Conservation (phyloP, 2,888 invertebrate genomes). For the Drosophila pegasa region DNA sequence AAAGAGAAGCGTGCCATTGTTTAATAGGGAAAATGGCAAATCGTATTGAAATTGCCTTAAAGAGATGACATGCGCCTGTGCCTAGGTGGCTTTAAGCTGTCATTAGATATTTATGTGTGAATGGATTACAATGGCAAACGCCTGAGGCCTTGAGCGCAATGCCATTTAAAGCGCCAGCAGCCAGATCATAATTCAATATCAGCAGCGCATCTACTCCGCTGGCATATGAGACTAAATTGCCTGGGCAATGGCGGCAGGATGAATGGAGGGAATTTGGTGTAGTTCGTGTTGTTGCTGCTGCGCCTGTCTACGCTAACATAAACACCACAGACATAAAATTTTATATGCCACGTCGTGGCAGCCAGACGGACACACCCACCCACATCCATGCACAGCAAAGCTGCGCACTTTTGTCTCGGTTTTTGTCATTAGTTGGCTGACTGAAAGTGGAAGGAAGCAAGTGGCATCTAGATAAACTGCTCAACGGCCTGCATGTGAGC, state of each 20-base stretch:
- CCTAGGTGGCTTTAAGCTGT: conserved; percentile 46
- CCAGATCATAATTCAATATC: conserved; percentile 77
- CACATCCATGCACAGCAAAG: conserved; percentile 5
- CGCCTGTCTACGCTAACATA: conserved; percentile 59
- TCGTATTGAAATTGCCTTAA: neutral
- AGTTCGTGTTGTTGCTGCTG: conserved; percentile 41
- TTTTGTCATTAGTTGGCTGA: conserved; percentile 74
- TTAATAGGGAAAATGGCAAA: conserved; percentile 3
- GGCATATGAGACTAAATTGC: conserved; percentile 75
- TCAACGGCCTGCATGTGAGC: conserved; percentile 73
- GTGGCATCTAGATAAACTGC: conserved; percentile 73
- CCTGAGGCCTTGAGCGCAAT: conserved; percentile 7
- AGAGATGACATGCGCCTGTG: conserved; percentile 25
- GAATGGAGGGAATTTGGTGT: conserved; percentile 23
- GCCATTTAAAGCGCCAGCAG: conserved; percentile 61
- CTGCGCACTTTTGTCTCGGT: conserved; percentile 71
- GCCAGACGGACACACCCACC: conserved; percentile 30
- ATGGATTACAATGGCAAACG: conserved; percentile 22
- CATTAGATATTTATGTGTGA: conserved; percentile 56
- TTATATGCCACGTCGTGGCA: conserved; percentile 64
- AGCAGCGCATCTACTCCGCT: conserved; percentile 58
- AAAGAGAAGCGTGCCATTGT: neutral
- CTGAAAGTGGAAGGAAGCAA: conserved; percentile 53
- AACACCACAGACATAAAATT: conserved; percentile 71
- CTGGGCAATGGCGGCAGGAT: conserved; percentile 51